phyloP scores from a whole-genome alignment of 2,888 invertebrate species.

The Ormyrus rosae region DNA sequence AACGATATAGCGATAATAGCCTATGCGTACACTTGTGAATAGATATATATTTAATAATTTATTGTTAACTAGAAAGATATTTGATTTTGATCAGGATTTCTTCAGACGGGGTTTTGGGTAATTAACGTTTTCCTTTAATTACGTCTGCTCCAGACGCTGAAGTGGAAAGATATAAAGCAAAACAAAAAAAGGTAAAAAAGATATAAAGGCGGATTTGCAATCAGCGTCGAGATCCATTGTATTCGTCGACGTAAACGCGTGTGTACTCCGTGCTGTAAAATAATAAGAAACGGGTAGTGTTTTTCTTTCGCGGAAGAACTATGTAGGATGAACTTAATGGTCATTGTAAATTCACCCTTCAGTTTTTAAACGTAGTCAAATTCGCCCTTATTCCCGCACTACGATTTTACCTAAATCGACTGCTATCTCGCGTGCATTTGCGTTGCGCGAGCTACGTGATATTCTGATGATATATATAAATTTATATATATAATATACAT shows the following conservation, averaged over 20 bases:
- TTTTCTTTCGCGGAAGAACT: conserved; percentile 27
- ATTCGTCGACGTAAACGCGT: conserved; percentile 26
- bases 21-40: conserved; percentile 68
- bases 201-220: conserved; percentile 48
- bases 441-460: conserved; percentile 35
- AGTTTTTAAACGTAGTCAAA: conserved; percentile 32
- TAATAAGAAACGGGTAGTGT: conserved; percentile 33
- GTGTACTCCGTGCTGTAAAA: conserved; percentile 37
- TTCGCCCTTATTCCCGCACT: conserved; percentile 1
- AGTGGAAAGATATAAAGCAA: conserved; percentile 22
- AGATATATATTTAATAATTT: conserved; percentile 74
- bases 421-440: conserved; percentile 39
- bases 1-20: conserved; percentile 35
- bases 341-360: conserved; percentile 45
- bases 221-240: conserved; percentile 39
- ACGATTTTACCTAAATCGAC: conserved; percentile 39
- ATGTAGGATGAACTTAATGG: conserved; percentile 40
- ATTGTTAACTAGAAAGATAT: conserved; percentile 71
- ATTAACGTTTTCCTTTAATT: conserved; percentile 60
- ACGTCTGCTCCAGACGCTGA: conserved; percentile 44
- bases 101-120: conserved; percentile 70
- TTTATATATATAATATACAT: conserved; percentile 31
- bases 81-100: conserved; percentile 63
- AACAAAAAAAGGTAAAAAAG: conserved; percentile 26
- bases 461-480: conserved; percentile 30